Evolutionary conservation across 2,113 vertebrate genomes (phyloP).

Genomic region (Chloropsis hardwickii): DNA sequence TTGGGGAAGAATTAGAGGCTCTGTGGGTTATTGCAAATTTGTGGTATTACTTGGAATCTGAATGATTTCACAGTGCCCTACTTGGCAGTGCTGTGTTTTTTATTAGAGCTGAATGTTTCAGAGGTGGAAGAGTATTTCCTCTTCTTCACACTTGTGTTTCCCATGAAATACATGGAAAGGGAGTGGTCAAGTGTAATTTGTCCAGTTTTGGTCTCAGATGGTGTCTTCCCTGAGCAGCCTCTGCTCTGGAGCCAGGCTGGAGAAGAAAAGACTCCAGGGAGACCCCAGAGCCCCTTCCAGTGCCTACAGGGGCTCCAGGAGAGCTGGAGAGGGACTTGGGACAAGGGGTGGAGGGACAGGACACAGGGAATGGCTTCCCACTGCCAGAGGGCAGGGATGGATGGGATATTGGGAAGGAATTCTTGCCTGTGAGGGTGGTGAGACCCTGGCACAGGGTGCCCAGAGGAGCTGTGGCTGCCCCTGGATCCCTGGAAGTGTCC

Average conservation of each 20-base stretch:
- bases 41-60: neutral
- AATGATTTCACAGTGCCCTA: accelerated
- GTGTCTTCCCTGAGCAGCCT: neutral
- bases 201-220: neutral
- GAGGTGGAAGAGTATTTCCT: neutral
- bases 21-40: neutral
- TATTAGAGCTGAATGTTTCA: neutral
- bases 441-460: neutral
- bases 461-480: neutral
- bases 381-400: accelerated
- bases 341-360: neutral
- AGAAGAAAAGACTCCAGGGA: accelerated
- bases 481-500: neutral
- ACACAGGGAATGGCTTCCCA: neutral
- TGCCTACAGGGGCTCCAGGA: neutral
- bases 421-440: accelerated
- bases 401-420: neutral
- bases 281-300: neutral
- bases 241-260: neutral
- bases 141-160: neutral
- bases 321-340: neutral
- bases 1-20: neutral
- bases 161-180: neutral
- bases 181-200: accelerated
- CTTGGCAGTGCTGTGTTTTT: neutral